A percentile compares a stretch with the other conserved stretches of the same genome.
phyloP scores from a whole-genome alignment of 2,113 vertebrate genomes.

The Psettodes erumei region DNA sequence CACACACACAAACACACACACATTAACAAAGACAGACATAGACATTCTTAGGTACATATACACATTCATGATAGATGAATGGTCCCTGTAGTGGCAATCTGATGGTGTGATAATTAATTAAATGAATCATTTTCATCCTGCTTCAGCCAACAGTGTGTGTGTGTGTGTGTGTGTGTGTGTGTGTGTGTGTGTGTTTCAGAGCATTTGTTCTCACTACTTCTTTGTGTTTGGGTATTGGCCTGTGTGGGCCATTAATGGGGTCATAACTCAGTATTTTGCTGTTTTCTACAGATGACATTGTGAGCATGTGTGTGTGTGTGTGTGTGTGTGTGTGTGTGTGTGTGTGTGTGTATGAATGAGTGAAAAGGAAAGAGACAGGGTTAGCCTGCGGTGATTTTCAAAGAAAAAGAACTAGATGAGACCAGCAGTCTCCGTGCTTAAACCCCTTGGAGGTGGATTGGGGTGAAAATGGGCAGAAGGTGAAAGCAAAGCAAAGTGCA shows the following conservation, averaged over 20 bases:
- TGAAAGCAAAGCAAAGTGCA: too few relatives aligned
- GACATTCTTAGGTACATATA: not conserved
- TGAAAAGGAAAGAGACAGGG: not conserved
- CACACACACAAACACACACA: not conserved
- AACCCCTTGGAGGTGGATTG: too few relatives aligned
- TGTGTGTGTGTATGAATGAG: not conserved
- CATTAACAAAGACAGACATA: slow-evolving; percentile 10
- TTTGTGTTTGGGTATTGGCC: slow-evolving; percentile 4
- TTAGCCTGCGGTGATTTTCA: slow-evolving; percentile 5
- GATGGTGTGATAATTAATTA: slow-evolving; percentile 62
- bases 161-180: slow-evolving; percentile 14
- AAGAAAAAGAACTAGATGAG: too few relatives aligned
- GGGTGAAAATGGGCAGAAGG: too few relatives aligned
- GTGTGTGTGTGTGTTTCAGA: not conserved
- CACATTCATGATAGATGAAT: slow-evolving; percentile 42
- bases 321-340: not conserved
- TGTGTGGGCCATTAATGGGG: slow-evolving; percentile 26
- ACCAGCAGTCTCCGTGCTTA: too few relatives aligned
- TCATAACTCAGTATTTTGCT: slow-evolving; percentile 46
- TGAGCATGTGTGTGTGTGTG: slow-evolving; percentile 9
- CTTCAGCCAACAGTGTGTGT: slow-evolving; percentile 17
- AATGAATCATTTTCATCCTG: slow-evolving; percentile 49
- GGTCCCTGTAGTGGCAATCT: slow-evolving; percentile 27
- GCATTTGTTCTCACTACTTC: slow-evolving; percentile 20
- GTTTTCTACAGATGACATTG: slow-evolving; percentile 18